Base-by-base conservation (phyloP, 2,113 vertebrate species). In the Polypterus senegalus region DNA sequence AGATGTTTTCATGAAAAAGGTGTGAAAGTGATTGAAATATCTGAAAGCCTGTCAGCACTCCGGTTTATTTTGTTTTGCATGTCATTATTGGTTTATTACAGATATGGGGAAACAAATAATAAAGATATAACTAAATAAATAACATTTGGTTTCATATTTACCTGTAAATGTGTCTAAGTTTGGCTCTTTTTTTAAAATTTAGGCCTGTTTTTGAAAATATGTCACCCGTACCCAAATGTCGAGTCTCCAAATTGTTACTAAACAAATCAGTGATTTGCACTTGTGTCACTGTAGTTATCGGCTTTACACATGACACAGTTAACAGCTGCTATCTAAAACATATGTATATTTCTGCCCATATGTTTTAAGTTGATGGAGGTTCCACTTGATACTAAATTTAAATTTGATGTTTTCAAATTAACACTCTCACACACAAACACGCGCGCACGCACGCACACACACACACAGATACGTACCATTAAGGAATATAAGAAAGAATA, bases 81-180 rank as follows among this genome's bases (percentile, higher is more conserved):
- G 27, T 27, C 27, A 27, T 27, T 27, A 27, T 27, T 27, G 27
- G 27, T 27, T 27, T 27, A 27, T 27, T 86, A 72, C 88, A 89
- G 88, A 88, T 89, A 86, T 87, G 87, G 85, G 85, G 80, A 84
- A 87, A 88, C 86, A 86, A 84, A 79, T 86, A 85, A 83, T 84
- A 84, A 88, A 86, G 85, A 84, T 82, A 89, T 81, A 87, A 87
- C 88, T 87, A 85, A 88, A 58, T 5, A 10, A 85, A 83, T 82
- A 89, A 86, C 88, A 89, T 89, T 86, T 89, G 88, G 79, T 84
- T 88, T 81, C 86, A 89, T 86, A 85, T 88, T 86, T 83, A 85
- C 83, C 80, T 78, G 80, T 82, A 84, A 88, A 87, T 82, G 82
- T 78, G 74, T 82, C 77, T 82, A 82, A 81, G 86, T 83, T 84